These are phyloP conservation scores for Rhopilema esculentum DNA, from an alignment of 30 jellyfish, hydroid and myxozoan genomes.

Conservation along the genomic window DNA sequence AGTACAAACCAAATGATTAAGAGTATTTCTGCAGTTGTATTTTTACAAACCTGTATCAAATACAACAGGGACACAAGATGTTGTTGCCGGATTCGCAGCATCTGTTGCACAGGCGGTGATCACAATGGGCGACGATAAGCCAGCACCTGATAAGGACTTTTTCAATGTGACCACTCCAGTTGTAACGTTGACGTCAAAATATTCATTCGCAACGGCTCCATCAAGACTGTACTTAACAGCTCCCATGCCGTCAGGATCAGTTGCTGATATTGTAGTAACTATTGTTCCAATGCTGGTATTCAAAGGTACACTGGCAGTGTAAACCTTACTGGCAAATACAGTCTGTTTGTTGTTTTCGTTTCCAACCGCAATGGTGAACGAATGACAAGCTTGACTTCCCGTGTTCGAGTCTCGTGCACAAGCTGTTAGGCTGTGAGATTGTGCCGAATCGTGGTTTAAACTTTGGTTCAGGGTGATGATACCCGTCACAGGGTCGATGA, in stretches of 20 bases:
- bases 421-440: conserved; percentile 47
- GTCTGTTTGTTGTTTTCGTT: conserved; percentile 83
- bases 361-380: conserved; percentile 45
- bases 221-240: conserved; percentile 56
- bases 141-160: conserved; percentile 44
- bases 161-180: conserved; percentile 77
- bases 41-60: conserved; percentile 46
- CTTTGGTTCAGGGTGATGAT: conserved; percentile 56
- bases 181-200: conserved; percentile 53
- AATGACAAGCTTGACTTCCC: conserved; percentile 38
- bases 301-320: conserved; percentile 14
- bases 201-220: conserved; percentile 62
- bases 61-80: conserved; percentile 81
- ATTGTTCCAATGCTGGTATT: conserved; percentile 56
- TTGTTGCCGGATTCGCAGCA: conserved; percentile 67
- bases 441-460: conserved; percentile 32
- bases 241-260: conserved; percentile 88
- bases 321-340: conserved; percentile 35
- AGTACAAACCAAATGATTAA: neutral
- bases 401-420: conserved; percentile 67
- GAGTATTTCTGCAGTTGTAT: neutral
- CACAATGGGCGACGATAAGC: conserved; percentile 53
- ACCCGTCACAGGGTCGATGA: conserved; percentile 83
- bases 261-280: conserved; percentile 67
- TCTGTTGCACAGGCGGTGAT: conserved; percentile 84